Evolutionary conservation across 2,797 vertebrate species (phyloP).

Genomic region (Periophthalmus magnuspinnatus): DNA sequence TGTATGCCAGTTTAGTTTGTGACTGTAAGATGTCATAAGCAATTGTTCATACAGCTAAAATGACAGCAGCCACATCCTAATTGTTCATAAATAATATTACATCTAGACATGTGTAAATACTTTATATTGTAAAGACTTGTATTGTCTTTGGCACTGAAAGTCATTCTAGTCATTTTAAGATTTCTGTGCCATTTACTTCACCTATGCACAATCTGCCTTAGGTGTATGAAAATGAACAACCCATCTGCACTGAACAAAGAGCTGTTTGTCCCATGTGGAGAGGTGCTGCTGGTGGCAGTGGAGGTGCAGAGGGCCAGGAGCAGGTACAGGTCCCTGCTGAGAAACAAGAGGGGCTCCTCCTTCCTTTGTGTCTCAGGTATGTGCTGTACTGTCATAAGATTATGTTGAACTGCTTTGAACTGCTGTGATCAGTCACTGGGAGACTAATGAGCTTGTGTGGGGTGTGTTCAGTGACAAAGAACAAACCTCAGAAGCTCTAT

Average conservation of each 20-base stretch:
- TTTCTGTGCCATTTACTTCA: not conserved
- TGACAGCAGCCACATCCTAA: not conserved
- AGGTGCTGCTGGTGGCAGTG: constrained; percentile 89
- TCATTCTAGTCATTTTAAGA: not conserved
- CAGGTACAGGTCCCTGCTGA: constrained; percentile 89
- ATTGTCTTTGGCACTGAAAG: not conserved
- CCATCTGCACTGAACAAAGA: constrained; percentile 91
- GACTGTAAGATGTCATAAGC: too few relatives aligned
- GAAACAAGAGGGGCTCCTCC: constrained; percentile 87
- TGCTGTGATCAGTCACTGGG: not conserved
- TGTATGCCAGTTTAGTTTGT: not conserved
- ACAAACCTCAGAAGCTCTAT: constrained; percentile 83
- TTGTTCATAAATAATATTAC: not conserved
- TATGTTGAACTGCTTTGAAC: not conserved
- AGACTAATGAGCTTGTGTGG: not conserved
- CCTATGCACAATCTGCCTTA: constrained; percentile 3
- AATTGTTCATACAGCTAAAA: too few relatives aligned
- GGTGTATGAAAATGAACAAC: constrained; percentile 80
- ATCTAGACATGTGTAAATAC: not conserved
- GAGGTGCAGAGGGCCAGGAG: constrained; percentile 89
- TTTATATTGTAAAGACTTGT: too few relatives aligned
- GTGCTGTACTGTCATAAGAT: not conserved
- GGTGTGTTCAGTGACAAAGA: constrained; percentile 82
- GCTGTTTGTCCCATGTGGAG: constrained; percentile 87
- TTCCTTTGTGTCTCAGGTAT: constrained; percentile 94